Percentiles rank a stretch among this genome's conserved stretches.
These are phyloP conservation scores for Scaeva pyrastri DNA, from an alignment of 2,888 invertebrate genomes.

Conservation along the genomic window DNA sequence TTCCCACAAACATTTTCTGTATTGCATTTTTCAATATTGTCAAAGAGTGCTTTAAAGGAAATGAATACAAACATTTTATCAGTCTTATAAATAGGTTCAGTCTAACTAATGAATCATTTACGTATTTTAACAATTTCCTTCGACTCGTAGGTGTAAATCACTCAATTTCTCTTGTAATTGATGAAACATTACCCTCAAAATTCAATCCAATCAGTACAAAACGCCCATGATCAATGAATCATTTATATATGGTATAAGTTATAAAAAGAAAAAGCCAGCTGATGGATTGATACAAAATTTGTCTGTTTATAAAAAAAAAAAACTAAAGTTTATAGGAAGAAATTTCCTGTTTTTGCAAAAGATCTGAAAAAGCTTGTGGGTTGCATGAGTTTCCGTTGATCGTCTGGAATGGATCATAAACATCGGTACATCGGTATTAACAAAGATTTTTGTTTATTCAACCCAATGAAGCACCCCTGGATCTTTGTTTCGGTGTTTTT, in stretches of 20 bases:
- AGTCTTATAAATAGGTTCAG: no score
- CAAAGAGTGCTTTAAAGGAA: no score
- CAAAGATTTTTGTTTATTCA: slow-evolving; percentile 41
- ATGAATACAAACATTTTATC: no score
- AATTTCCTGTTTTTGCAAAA: slow-evolving; percentile 18
- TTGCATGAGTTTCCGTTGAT: slow-evolving; percentile 5
- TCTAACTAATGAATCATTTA: background rate
- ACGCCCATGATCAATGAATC: background rate
- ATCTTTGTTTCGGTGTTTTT: slow-evolving; percentile 21
- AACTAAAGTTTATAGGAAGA: background rate
- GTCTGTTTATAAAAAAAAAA: background rate
- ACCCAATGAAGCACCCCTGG: slow-evolving; percentile 39
- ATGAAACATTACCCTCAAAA: background rate
- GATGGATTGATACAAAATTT: background rate
- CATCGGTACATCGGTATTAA: background rate
- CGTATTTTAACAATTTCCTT: background rate
- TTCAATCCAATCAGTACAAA: background rate
- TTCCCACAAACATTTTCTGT: no score
- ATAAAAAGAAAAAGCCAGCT: background rate
- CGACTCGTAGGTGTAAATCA: background rate
- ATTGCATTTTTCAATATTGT: no score
- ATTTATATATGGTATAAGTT: background rate
- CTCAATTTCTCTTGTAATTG: background rate
- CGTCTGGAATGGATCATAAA: background rate
- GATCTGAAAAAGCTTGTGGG: slow-evolving; percentile 17